Base-by-base conservation (phyloP, 1,140 invertebrate genomes). In the Pissodes strobi region DNA sequence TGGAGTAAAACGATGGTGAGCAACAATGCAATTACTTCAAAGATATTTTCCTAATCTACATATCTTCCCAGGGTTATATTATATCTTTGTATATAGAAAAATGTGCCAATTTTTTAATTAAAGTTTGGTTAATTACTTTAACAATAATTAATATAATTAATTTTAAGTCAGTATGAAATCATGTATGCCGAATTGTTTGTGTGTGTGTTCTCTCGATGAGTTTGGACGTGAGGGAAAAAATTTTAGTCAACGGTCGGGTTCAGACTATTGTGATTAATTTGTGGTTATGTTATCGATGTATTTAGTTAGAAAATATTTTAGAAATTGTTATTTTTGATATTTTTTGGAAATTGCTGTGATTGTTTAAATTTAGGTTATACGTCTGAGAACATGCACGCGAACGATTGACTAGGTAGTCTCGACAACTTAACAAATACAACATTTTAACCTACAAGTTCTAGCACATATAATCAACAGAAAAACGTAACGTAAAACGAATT, bases 51-150 rank as follows among this genome's bases (percentile, higher is more conserved):
- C 49, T 59, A 43, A 69, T 48, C 59, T 61, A 76, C 76, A 78
- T 78, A 78, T 78, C 76, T 78, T 74, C 75, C 76, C 76, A 78
- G 76, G 76, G 76, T 78, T 78, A 69, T 74, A 72, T 74, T 15
- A 38, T 56, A 53, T 52, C 45, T 56, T 48, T 59, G 52, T 56
- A 59, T 41, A 73, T 74, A 76, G 67, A 74, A 75, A 77, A 74
- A 76, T 78, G 76, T 76, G 74, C 74, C 74, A 76, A 76, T 74
- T 68, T 74, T 72, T 69, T 70, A 70, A 67, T 69, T 74, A 67
- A 63, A 41, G 21, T 56, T 64, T 52, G 45, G 46, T 65, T 58
- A 58, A 59, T 25, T 59, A 65, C 39, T 51, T 41, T 61, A 52
- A 51, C 17, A 52, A 58, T 67, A 68, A 69, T 72, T 70, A 70